A percentile compares a stretch with the other conserved stretches of the same genome.
Conservation (phyloP, 2,113 vertebrate genomes). For the Neoarius graeffei region DNA sequence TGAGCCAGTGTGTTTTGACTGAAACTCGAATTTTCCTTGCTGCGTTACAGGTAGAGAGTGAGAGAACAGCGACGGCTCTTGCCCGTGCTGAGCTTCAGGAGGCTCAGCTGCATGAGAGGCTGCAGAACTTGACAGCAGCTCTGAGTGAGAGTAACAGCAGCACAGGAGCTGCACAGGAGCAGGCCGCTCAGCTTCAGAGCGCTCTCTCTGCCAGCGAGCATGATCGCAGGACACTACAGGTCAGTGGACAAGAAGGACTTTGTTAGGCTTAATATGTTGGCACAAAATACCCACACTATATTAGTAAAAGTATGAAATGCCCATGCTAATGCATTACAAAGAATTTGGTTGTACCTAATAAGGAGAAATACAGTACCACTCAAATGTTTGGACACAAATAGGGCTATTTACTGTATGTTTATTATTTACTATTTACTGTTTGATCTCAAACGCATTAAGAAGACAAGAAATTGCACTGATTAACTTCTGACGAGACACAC, state of each 20-base stretch:
- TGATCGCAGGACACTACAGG: slow-evolving; percentile 77
- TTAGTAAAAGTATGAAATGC: not conserved
- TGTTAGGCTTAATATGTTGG: not conserved
- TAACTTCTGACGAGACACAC: too few relatives aligned
- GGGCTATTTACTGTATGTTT: too few relatives aligned
- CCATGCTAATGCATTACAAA: not conserved
- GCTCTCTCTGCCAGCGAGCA: slow-evolving; percentile 71
- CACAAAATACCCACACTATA: not conserved
- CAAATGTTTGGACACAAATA: too few relatives aligned
- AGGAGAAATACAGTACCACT: not conserved
- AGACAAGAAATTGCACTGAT: too few relatives aligned
- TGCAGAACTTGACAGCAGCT: slow-evolving; percentile 66
- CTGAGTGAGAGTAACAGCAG: slow-evolving; percentile 64
- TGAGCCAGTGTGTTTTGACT: not conserved
- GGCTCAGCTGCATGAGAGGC: slow-evolving; percentile 70
- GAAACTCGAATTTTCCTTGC: not conserved
- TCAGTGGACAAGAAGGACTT: slow-evolving; percentile 45
- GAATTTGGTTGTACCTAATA: not conserved
- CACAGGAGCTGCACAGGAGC: slow-evolving; percentile 68
- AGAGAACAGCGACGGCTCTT: slow-evolving; percentile 64
- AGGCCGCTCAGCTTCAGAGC: slow-evolving; percentile 70
- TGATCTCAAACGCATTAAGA: too few relatives aligned
- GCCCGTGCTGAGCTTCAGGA: slow-evolving; percentile 72
- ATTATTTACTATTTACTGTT: too few relatives aligned
- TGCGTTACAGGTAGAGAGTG: slow-evolving; percentile 52